Evolutionary conservation across 2,113 vertebrate genomes (phyloP).

Genomic region (Chlamydotis undulata): DNA sequence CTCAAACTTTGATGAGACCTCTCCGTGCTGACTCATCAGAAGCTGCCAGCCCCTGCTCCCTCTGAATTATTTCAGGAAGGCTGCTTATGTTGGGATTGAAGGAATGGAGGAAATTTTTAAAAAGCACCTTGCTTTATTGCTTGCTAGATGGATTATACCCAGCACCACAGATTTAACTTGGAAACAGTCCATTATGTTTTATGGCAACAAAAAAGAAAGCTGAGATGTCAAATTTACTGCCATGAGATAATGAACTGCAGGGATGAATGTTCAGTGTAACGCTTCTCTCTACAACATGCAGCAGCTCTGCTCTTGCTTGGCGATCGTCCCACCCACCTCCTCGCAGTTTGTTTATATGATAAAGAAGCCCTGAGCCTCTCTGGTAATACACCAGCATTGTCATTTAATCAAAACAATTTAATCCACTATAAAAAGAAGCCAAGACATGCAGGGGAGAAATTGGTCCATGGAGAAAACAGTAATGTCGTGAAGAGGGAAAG

Average conservation of each 20-base stretch:
- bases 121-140: constrained; percentile 51
- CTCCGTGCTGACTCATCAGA: neutral
- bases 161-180: neutral
- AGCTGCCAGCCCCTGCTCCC: neutral
- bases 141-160: constrained; percentile 13
- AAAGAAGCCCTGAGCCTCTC: neutral
- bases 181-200: constrained; percentile 40
- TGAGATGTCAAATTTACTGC: constrained; percentile 34
- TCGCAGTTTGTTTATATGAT: neutral
- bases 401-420: neutral
- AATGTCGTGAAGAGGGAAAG: neutral
- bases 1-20: neutral
- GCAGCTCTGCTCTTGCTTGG: neutral
- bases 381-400: neutral
- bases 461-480: neutral
- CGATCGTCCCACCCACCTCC: neutral
- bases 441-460: neutral
- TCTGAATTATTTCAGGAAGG: neutral
- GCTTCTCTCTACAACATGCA: neutral
- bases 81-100: neutral
- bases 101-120: neutral
- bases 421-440: neutral
- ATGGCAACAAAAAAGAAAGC: constrained; percentile 40
- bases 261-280: neutral
- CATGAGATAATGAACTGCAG: constrained; percentile 43